A percentile compares a stretch with the other conserved stretches of the same genome.
Evolutionary conservation across 2,113 vertebrate species (phyloP).

Genomic region (Petroica traversi): DNA sequence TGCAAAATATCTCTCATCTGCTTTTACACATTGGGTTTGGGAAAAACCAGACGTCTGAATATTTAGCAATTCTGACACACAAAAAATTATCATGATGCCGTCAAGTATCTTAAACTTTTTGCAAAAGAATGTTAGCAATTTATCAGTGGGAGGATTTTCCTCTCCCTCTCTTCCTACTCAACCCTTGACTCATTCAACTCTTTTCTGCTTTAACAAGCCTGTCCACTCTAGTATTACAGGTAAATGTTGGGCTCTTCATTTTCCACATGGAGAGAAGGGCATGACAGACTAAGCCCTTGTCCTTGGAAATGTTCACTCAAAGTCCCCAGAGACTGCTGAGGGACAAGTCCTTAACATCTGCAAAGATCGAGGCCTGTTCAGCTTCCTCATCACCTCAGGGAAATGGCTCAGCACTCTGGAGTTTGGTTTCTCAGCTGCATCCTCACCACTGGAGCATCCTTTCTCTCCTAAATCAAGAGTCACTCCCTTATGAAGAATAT

Average conservation of each 20-base stretch:
- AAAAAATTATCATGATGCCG: neutral
- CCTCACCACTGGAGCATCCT: neutral
- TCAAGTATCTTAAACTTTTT: neutral
- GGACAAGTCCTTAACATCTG: neutral
- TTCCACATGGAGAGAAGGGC: neutral
- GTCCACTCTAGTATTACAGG: neutral
- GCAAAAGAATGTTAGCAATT: neutral
- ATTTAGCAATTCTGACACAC: neutral
- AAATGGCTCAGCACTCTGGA: neutral
- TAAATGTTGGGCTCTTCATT: neutral
- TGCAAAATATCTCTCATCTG: constrained; percentile 17
- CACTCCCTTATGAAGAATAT: neutral
- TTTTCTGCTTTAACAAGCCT: neutral
- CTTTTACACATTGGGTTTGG: constrained; percentile 1
- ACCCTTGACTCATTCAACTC: neutral
- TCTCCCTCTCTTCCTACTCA: neutral
- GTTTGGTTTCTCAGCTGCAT: neutral
- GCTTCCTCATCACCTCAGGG: neutral
- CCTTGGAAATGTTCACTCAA: neutral
- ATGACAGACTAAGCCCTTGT: neutral
- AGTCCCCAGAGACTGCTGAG: neutral
- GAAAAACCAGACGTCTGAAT: neutral
- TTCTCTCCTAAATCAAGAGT: neutral
- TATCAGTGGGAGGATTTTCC: neutral
- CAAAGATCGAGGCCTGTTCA: neutral